Evolutionary conservation across 2,797 vertebrate genomes (phyloP).

Genomic region (Gambelia wislizenii): DNA sequence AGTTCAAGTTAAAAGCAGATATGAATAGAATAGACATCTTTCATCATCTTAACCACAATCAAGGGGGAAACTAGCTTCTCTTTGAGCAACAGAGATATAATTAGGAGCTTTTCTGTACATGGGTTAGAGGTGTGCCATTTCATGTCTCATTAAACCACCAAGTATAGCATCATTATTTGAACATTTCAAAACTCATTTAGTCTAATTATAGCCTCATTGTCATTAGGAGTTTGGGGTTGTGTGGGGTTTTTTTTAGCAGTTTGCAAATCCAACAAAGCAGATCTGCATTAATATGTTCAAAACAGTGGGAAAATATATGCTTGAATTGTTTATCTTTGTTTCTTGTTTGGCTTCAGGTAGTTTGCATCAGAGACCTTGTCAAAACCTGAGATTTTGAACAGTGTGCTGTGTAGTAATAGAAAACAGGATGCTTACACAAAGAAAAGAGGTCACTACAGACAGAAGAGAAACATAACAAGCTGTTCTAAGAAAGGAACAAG

Average conservation of each 20-base stretch:
- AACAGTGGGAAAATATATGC: background rate
- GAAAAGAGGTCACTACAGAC: background rate
- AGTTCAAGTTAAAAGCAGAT: slow-evolving; percentile 55
- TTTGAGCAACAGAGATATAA: slow-evolving; percentile 55
- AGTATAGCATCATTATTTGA: slow-evolving; percentile 21
- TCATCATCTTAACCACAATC: slow-evolving; percentile 60
- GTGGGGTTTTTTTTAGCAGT: background rate
- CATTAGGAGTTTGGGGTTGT: background rate
- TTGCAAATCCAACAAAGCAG: slow-evolving; percentile 6
- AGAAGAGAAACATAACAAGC: background rate
- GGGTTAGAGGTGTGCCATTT: slow-evolving; percentile 42
- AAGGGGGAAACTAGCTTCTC: slow-evolving; percentile 48
- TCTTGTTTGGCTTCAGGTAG: background rate
- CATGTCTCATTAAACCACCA: slow-evolving; percentile 37
- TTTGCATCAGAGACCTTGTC: background rate
- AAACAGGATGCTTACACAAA: background rate
- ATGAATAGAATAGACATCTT: slow-evolving; percentile 39
- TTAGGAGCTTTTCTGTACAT: slow-evolving; percentile 48
- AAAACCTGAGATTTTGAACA: background rate
- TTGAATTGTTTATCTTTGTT: slow-evolving; percentile 1
- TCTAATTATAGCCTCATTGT: slow-evolving; percentile 31
- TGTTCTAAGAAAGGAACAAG: background rate
- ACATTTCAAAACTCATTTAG: slow-evolving; percentile 28
- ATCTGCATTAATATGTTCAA: background rate
- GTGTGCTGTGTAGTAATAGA: background rate